Evolutionary conservation across 2,113 vertebrate species (phyloP).

Genomic region (Theristicus caerulescens): DNA sequence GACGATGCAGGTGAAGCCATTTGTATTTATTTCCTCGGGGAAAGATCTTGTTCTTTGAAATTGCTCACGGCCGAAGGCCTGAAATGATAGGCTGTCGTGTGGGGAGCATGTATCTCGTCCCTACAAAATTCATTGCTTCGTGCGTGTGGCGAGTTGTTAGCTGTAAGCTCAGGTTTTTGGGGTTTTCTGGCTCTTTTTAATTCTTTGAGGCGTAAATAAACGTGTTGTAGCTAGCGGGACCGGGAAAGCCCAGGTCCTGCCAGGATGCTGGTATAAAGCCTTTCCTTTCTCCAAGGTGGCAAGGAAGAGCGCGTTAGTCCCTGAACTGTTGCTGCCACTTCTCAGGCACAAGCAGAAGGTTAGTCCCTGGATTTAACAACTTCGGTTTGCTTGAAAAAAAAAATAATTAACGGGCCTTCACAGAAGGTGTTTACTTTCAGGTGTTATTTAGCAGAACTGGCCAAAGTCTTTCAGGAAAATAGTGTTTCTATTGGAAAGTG

Average conservation of each 20-base stretch:
- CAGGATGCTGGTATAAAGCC: background rate
- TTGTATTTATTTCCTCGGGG: background rate
- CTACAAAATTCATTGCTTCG: background rate
- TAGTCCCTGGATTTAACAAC: background rate
- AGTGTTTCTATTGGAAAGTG: background rate
- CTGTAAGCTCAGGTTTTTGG: background rate
- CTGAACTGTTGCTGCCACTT: background rate
- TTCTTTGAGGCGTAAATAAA: background rate
- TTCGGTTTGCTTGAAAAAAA: background rate
- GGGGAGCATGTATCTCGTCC: background rate
- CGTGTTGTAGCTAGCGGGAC: background rate
- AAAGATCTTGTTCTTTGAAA: background rate
- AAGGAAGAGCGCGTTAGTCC: background rate
- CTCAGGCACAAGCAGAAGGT: background rate
- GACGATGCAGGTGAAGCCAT: background rate
- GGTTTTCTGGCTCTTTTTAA: background rate
- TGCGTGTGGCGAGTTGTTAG: background rate
- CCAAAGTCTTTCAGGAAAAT: background rate
- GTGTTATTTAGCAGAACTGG: background rate
- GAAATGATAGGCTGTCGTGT: background rate
- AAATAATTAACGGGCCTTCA: background rate
- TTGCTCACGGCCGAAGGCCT: background rate
- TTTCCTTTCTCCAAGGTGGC: background rate
- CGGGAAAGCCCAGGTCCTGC: background rate
- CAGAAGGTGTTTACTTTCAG: background rate